These are phyloP conservation scores for Calvadosia cruxmelitensis DNA, from an alignment of 30 jellyfish, hydroid and myxozoan species.

Conservation along the genomic window DNA sequence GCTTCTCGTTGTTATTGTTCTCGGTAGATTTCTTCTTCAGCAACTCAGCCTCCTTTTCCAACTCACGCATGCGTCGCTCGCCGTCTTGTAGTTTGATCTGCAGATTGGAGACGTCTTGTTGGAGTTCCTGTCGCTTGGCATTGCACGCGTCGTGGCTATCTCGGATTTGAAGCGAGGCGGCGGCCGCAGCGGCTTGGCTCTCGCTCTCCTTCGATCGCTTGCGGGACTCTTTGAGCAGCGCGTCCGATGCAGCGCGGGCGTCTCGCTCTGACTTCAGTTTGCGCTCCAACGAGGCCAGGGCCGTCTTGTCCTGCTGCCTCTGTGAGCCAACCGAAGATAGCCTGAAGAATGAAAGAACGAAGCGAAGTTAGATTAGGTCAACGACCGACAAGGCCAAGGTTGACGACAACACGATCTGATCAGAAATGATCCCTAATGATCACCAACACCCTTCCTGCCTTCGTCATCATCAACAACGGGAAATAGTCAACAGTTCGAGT, in stretches of 20 bases:
- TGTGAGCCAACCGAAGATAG: constrained; percentile 27
- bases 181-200: constrained; percentile 13
- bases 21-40: constrained; percentile 60
- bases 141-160: constrained; percentile 85
- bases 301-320: constrained; percentile 69
- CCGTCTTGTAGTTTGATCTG: constrained; percentile 42
- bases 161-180: constrained; percentile 24
- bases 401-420: no score
- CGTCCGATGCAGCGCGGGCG: constrained; percentile 42
- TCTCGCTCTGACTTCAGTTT: constrained; percentile 79
- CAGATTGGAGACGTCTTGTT: constrained; percentile 49
- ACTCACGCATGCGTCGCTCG: constrained; percentile 29
- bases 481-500: no score
- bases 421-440: no score
- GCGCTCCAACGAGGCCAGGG: constrained; percentile 58
- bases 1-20: constrained; percentile 45
- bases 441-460: no score
- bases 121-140: constrained; percentile 85
- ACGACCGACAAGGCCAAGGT: no score
- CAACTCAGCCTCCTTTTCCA: constrained; percentile 57
- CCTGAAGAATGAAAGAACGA: no score
- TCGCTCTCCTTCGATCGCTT: constrained; percentile 32
- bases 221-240: constrained; percentile 66
- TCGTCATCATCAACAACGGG: no score
- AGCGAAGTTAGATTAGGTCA: no score